phyloP scores from a whole-genome alignment of 2,888 invertebrate species.

The Leptopilina drosophilae region DNA sequence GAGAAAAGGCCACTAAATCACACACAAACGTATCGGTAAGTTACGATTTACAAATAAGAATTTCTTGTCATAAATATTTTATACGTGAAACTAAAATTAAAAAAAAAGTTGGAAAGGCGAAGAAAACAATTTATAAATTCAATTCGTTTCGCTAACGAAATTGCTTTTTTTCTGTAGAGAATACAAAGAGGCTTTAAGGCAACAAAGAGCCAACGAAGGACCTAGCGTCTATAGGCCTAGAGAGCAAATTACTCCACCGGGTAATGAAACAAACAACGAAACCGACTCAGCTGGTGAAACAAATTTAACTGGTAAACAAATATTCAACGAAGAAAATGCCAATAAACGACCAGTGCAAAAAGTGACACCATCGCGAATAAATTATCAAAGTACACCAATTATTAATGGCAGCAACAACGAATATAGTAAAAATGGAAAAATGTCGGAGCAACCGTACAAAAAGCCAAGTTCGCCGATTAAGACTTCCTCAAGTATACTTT shows the following conservation, averaged over 20 bases:
- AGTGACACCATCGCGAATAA: conserved; percentile 87
- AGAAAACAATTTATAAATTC: not conserved
- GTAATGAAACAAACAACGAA: conserved; percentile 67
- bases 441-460: conserved; percentile 78
- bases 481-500: conserved; percentile 80
- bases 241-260: conserved; percentile 80
- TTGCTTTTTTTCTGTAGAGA: conserved; percentile 80
- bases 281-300: conserved; percentile 60
- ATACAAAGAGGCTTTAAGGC: conserved; percentile 93
- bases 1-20: conserved; percentile 83
- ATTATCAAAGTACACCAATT: conserved; percentile 70
- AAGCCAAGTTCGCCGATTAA: conserved; percentile 85
- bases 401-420: conserved; percentile 73
- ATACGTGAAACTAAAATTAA: no score
- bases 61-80: not conserved
- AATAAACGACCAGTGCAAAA: conserved; percentile 87
- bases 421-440: conserved; percentile 69
- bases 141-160: not conserved
- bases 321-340: conserved; percentile 75
- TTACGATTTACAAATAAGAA: conserved; percentile 54
- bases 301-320: conserved; percentile 64
- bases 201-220: conserved; percentile 88
- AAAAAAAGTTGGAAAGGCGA: no score
- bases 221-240: conserved; percentile 84
- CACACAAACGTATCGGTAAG: conserved; percentile 88